phyloP scores from a whole-genome alignment of 2,113 vertebrate genomes.

The Desmodus rotundus region DNA sequence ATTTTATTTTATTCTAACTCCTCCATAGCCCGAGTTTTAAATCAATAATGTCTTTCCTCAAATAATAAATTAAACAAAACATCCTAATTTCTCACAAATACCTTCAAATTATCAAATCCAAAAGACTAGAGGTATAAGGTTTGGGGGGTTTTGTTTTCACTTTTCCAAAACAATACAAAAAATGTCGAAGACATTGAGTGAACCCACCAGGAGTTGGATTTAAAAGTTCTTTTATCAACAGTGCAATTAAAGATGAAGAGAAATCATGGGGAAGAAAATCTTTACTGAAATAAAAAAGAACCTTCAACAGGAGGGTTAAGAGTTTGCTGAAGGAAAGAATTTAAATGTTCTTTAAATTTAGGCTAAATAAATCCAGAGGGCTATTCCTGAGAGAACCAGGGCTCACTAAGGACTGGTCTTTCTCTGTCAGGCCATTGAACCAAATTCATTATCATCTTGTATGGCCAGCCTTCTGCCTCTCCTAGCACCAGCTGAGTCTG shows the following conservation, averaged over 20 bases:
- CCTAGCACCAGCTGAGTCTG: background rate
- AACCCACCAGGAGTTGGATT: background rate
- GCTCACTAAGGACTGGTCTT: background rate
- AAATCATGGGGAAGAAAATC: background rate
- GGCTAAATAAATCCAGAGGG: background rate
- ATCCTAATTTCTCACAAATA: background rate
- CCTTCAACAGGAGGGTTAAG: background rate
- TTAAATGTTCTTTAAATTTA: constrained; percentile 14
- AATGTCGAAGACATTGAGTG: background rate
- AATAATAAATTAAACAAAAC: background rate
- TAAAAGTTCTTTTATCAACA: background rate
- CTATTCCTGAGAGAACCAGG: background rate
- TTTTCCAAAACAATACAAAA: background rate
- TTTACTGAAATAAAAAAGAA: constrained; percentile 24
- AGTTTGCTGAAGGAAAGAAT: constrained; percentile 8
- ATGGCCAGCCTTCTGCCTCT: background rate
- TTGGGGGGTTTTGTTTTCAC: background rate
- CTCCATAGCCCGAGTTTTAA: background rate
- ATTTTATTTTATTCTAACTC: background rate
- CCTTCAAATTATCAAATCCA: background rate
- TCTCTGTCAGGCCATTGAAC: background rate
- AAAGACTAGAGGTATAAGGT: background rate
- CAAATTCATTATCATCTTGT: background rate
- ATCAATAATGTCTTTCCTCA: background rate
- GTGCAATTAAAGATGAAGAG: background rate